These are phyloP conservation scores for Eira barbara DNA, from an alignment of 2,113 vertebrate species.

Conservation along the genomic window DNA sequence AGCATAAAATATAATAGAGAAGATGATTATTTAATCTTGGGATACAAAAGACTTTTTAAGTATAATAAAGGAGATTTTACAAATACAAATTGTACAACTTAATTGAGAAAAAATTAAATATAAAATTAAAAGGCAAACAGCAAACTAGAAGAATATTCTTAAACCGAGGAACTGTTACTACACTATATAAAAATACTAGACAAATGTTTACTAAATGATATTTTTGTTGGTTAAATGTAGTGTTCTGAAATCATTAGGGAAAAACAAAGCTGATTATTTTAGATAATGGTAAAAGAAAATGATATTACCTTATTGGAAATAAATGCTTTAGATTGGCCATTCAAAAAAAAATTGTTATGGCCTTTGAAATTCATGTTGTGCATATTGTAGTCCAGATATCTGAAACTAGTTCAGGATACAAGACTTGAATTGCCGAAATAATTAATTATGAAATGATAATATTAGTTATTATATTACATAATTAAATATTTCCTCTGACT, in stretches of 20 bases:
- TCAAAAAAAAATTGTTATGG: neutral
- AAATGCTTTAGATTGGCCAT: slow-evolving; percentile 20
- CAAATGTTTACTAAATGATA: neutral
- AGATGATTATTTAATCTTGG: slow-evolving; percentile 49
- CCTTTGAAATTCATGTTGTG: neutral
- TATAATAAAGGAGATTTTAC: slow-evolving; percentile 4
- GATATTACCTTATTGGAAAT: slow-evolving; percentile 38
- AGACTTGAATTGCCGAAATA: neutral
- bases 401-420: slow-evolving; percentile 1
- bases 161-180: neutral
- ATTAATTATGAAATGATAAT: neutral
- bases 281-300: slow-evolving; percentile 17
- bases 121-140: slow-evolving; percentile 35
- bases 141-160: slow-evolving; percentile 35
- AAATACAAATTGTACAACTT: slow-evolving; percentile 45
- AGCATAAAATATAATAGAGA: slow-evolving; percentile 4
- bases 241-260: slow-evolving; percentile 9
- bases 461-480: neutral
- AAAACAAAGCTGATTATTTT: slow-evolving; percentile 37
- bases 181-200: slow-evolving; percentile 22
- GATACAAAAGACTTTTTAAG: neutral
- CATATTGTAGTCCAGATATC: neutral
- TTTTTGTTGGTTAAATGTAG: neutral
- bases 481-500: neutral
- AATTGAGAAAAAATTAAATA: slow-evolving; percentile 36